Evolutionary conservation across 2,797 vertebrate species (phyloP).

Genomic region (Momotus momota): DNA sequence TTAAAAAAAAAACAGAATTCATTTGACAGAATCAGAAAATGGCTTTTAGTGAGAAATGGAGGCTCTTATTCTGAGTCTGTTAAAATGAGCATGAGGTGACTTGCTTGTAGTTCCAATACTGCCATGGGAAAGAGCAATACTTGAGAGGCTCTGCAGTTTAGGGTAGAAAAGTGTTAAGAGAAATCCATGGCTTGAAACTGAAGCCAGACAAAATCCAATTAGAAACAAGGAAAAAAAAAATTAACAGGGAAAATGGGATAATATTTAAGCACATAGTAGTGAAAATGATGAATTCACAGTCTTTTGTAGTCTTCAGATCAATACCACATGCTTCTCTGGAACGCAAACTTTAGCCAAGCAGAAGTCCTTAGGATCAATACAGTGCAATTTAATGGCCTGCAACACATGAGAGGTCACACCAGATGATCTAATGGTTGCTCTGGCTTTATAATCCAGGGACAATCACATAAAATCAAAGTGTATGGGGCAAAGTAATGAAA

Average conservation of each 20-base stretch:
- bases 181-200: background rate
- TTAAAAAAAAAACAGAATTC: background rate
- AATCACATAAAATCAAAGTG: background rate
- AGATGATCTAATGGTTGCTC: conserved; percentile 5
- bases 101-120: background rate
- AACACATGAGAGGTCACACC: background rate
- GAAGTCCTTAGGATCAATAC: conserved; percentile 19
- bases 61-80: background rate
- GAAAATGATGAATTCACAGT: conserved; percentile 22
- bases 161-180: background rate
- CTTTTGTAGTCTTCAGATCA: conserved; percentile 13
- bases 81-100: background rate
- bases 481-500: background rate
- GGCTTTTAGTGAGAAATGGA: background rate
- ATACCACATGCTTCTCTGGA: background rate
- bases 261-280: conserved; percentile 15
- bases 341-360: background rate
- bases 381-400: conserved; percentile 28
- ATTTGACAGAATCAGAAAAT: background rate
- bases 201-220: conserved; percentile 7
- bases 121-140: background rate
- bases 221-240: background rate
- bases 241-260: background rate
- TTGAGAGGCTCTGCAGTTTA: background rate
- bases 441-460: background rate